These are phyloP conservation scores for Ctenoplectra terminalis DNA, from an alignment of 1,140 invertebrate species.

Conservation along the genomic window DNA sequence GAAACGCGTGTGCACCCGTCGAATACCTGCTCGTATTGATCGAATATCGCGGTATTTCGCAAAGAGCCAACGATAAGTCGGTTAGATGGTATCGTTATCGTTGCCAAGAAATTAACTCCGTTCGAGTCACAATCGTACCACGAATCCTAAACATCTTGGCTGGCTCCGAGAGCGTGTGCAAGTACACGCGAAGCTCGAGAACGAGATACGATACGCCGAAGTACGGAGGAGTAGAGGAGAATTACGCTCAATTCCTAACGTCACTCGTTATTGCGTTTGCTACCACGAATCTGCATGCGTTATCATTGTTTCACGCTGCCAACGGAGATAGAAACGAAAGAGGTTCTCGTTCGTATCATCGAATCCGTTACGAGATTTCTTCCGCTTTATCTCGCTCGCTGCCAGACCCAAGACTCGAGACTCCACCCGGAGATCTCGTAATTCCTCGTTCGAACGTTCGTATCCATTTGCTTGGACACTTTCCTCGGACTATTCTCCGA, in stretches of 20 bases:
- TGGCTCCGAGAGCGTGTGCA: neutral
- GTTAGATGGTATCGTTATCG: conserved; percentile 15
- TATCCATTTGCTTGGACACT: neutral
- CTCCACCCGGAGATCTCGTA: neutral
- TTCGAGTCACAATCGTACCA: neutral
- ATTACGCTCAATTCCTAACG: conserved; percentile 25
- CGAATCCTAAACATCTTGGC: neutral
- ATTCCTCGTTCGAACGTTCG: neutral
- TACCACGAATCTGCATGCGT: neutral
- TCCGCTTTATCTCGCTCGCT: neutral
- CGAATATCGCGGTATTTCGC: conserved; percentile 66
- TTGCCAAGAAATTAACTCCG: conserved; percentile 28
- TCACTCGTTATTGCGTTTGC: neutral
- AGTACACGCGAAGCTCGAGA: neutral
- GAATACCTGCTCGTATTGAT: conserved; percentile 66
- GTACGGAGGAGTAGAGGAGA: neutral
- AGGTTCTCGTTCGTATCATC: neutral
- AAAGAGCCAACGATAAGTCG: conserved; percentile 42
- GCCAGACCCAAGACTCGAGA: neutral
- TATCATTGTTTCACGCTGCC: too few relatives aligned
- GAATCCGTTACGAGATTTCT: neutral
- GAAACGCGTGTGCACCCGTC: conserved; percentile 47
- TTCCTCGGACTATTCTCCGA: neutral
- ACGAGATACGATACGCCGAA: neutral
- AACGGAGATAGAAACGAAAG: neutral